Conservation (phyloP, 2,888 invertebrate species). For the Anodontia alba region DNA sequence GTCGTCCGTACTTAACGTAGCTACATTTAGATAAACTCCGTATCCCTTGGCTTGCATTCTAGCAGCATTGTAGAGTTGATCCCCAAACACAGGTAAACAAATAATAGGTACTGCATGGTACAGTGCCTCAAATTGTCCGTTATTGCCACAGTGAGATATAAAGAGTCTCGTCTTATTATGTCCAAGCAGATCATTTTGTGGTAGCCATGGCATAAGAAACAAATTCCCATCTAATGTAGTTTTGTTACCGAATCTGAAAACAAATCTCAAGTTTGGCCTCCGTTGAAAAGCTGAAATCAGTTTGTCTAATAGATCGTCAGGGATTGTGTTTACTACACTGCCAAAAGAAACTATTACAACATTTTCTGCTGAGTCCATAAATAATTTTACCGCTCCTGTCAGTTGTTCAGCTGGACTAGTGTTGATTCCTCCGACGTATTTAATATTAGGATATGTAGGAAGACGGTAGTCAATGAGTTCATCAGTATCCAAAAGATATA, state of each 20-base stretch:
- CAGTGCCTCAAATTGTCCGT: too few species aligned
- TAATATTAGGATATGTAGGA: conserved; percentile 58
- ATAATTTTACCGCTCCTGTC: conserved; percentile 41
- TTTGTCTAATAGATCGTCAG: conserved; percentile 30
- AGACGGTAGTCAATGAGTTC: too few species aligned
- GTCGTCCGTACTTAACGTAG: too few species aligned
- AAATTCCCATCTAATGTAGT: conserved; percentile 38
- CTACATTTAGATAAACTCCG: conserved; percentile 60
- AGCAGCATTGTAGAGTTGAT: conserved; percentile 64
- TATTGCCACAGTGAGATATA: conserved; percentile 72
- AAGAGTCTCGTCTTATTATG: conserved; percentile 66
- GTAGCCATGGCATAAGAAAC: conserved; percentile 65
- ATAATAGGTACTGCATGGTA: conserved; percentile 74
- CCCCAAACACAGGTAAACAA: conserved; percentile 62
- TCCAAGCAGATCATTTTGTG: too few species aligned
- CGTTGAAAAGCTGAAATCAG: conserved; percentile 55
- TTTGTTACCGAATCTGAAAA: conserved; percentile 31
- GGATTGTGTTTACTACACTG: conserved; percentile 39
- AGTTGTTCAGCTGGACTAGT: conserved; percentile 50
- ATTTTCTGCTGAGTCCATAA: conserved; percentile 51
- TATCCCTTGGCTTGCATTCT: conserved; percentile 55
- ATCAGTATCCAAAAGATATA: too few species aligned
- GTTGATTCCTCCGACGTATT: conserved; percentile 58
- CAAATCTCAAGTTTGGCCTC: conserved; percentile 37
- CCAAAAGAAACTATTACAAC: conserved; percentile 71